phyloP scores from a whole-genome alignment of 2,888 invertebrate genomes.

The Drosophila putrida region DNA sequence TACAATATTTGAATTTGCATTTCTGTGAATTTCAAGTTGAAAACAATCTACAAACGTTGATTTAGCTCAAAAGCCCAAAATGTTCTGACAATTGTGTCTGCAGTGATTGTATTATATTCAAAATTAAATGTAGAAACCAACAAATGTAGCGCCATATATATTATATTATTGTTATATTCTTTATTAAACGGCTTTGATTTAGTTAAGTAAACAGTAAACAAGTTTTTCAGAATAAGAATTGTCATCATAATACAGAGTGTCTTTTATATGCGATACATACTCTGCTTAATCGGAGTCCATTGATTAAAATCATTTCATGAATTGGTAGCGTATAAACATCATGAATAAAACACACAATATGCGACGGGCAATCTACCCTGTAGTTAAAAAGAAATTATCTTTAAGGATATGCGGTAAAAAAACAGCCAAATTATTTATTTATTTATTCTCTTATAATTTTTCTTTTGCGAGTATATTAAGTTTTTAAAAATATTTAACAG shows the following conservation, averaged over 20 bases:
- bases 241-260: slow-evolving; percentile 62
- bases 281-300: too few relatives aligned
- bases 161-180: slow-evolving; percentile 1
- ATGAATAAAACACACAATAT: too few relatives aligned
- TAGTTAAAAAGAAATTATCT: too few relatives aligned
- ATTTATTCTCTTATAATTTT: too few relatives aligned
- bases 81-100: slow-evolving; percentile 37
- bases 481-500: too few relatives aligned
- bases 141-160: not conserved
- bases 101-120: slow-evolving; percentile 52
- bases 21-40: not conserved
- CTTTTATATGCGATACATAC: not conserved
- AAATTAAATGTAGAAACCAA: slow-evolving; percentile 35
- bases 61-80: slow-evolving; percentile 32
- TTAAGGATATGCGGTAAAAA: too few relatives aligned
- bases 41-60: slow-evolving; percentile 23
- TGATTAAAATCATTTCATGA: too few relatives aligned
- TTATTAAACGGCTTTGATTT: slow-evolving; percentile 17
- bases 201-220: slow-evolving; percentile 47
- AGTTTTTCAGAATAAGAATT: slow-evolving; percentile 59
- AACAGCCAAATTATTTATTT: too few relatives aligned
- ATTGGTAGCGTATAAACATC: too few relatives aligned
- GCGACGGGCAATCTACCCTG: too few relatives aligned
- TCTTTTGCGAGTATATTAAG: too few relatives aligned
- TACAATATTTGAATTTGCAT: slow-evolving; percentile 37